Conservation (phyloP, 2,113 vertebrate species). For the Orthonyx spaldingii region DNA sequence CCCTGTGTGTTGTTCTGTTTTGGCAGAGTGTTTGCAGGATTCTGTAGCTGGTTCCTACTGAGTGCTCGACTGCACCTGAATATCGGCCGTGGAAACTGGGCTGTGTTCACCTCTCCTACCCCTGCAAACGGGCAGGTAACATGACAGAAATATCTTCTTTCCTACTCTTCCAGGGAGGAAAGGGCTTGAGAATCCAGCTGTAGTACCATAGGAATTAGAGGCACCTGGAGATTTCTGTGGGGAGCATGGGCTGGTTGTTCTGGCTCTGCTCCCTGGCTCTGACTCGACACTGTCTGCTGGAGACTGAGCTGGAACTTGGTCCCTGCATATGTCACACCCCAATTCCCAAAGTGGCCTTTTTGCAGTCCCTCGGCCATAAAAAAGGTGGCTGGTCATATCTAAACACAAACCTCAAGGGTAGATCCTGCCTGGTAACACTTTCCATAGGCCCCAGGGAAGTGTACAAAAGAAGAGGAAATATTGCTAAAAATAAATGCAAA, state of each 20-base stretch:
- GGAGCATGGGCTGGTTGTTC: neutral
- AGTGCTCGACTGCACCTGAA: neutral
- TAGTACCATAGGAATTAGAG: neutral
- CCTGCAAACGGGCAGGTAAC: neutral
- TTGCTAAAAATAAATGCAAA: neutral
- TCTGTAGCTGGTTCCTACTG: neutral
- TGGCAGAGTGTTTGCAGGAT: neutral
- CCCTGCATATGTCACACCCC: neutral
- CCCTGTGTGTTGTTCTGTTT: neutral
- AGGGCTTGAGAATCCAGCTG: neutral
- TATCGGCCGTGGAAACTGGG: neutral
- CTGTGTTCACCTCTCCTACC: neutral
- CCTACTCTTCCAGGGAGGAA: neutral
- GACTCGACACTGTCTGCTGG: neutral
- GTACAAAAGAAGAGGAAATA: neutral
- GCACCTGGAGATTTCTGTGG: neutral
- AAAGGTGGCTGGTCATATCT: neutral
- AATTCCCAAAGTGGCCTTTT: neutral
- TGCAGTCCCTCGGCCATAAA: neutral
- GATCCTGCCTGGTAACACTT: neutral
- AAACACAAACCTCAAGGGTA: neutral
- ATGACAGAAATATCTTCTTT: neutral
- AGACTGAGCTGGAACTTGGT: neutral
- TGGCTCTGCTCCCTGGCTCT: neutral
- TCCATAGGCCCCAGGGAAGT: neutral